Percentiles rank a stretch among this genome's conserved stretches.
Evolutionary conservation across 2,113 vertebrate species (phyloP).

Genomic region (Rafetus swinhoei): DNA sequence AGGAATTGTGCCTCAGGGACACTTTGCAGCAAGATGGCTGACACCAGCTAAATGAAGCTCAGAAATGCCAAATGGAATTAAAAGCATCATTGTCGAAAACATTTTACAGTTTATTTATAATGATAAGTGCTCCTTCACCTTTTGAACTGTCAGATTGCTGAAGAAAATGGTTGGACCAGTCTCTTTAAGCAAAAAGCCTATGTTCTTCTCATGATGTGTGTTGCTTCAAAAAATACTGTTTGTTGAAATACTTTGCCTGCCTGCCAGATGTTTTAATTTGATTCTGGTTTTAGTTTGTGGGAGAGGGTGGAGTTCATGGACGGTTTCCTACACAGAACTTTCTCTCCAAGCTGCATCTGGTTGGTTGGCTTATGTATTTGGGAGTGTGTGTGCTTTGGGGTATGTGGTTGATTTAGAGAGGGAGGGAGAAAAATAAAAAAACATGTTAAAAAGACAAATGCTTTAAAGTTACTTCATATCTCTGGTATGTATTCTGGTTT

Average conservation of each 20-base stretch:
- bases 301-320: slow-evolving; percentile 57
- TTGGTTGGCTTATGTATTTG: slow-evolving; percentile 25
- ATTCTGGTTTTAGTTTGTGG: slow-evolving; percentile 26
- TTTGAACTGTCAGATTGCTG: neutral
- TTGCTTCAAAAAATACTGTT: slow-evolving; percentile 33
- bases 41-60: neutral
- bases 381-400: slow-evolving; percentile 5
- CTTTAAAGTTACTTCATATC: slow-evolving; percentile 44
- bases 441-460: slow-evolving; percentile 10
- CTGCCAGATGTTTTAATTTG: slow-evolving; percentile 63
- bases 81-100: neutral
- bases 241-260: slow-evolving; percentile 17
- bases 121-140: neutral
- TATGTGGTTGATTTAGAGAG: slow-evolving; percentile 15
- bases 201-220: neutral
- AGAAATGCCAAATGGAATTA: neutral
- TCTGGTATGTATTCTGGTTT: slow-evolving; percentile 44
- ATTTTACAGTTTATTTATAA: neutral
- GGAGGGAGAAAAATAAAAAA: slow-evolving; percentile 10
- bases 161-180: slow-evolving; percentile 6
- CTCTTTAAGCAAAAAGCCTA: neutral
- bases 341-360: slow-evolving; percentile 41
- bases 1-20: neutral
- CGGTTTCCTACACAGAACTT: slow-evolving; percentile 46
- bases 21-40: neutral